Evolutionary conservation across 1,140 invertebrate genomes (phyloP).

Genomic region (Eueides isabella): DNA sequence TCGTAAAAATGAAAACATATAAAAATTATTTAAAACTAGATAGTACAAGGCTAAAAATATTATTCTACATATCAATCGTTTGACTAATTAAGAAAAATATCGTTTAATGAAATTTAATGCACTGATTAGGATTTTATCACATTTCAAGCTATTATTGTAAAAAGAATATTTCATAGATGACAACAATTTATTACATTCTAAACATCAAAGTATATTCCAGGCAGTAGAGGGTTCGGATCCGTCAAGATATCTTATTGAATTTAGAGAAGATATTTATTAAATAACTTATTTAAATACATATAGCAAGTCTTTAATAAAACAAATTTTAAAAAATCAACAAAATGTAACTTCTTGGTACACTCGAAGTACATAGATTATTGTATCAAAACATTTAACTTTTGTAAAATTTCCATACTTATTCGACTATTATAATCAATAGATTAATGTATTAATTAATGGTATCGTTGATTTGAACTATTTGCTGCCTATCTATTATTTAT

Average conservation of each 20-base stretch:
- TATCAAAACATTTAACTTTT: not conserved
- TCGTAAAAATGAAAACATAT: not conserved
- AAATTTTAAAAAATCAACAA: not conserved
- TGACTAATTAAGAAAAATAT: not conserved
- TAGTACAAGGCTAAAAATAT: not conserved
- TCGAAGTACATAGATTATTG: not conserved
- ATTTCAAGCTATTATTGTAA: not conserved
- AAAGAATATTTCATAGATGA: not conserved
- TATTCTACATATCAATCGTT: not conserved
- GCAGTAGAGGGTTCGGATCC: not conserved
- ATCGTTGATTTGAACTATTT: conserved; percentile 5
- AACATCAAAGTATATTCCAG: not conserved
- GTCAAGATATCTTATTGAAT: not conserved
- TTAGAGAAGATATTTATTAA: not conserved
- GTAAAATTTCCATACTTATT: not conserved
- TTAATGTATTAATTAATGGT: not conserved
- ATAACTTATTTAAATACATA: too few species aligned
- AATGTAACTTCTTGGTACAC: not conserved
- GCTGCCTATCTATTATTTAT: conserved; percentile 2
- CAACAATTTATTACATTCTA: too few species aligned
- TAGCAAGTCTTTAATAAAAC: conserved; percentile 1
- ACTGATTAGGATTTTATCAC: conserved; percentile 9
- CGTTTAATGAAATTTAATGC: not conserved
- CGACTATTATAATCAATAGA: not conserved
- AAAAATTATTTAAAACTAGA: not conserved